Evolutionary conservation across 2,797 vertebrate genomes (phyloP).

Genomic region (Lycodopsis pacificus): DNA sequence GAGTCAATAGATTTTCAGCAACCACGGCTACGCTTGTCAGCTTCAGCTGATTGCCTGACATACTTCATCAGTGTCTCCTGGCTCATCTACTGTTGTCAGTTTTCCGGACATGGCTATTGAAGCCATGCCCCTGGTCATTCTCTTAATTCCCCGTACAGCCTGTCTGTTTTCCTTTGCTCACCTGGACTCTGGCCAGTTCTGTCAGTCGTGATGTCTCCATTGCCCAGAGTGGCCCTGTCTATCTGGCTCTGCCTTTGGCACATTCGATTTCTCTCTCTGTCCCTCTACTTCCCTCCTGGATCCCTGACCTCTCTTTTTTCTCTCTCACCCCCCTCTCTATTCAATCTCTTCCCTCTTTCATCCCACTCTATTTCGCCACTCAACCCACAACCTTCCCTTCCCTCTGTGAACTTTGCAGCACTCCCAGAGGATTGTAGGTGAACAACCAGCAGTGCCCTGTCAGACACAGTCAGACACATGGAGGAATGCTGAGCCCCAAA

Average conservation of each 20-base stretch:
- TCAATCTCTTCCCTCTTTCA: constrained; percentile 57
- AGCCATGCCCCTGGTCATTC: constrained; percentile 64
- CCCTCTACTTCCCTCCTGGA: constrained; percentile 34
- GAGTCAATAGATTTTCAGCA: constrained; percentile 70
- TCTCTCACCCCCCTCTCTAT: constrained; percentile 16
- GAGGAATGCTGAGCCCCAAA: constrained; percentile 19
- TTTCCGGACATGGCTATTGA: constrained; percentile 68
- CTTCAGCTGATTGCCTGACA: constrained; percentile 75
- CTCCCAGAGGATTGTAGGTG: constrained; percentile 47
- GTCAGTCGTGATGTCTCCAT: constrained; percentile 79
- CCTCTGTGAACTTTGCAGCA: constrained; percentile 53
- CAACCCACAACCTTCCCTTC: constrained; percentile 27
- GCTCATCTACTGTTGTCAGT: constrained; percentile 76
- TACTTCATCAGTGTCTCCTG: constrained; percentile 72
- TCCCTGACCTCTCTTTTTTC: constrained; percentile 53
- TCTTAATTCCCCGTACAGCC: constrained; percentile 69
- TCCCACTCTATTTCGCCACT: constrained; percentile 48
- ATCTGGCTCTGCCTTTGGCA: constrained; percentile 47
- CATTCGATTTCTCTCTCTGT: constrained; percentile 46
- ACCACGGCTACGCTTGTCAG: constrained; percentile 76
- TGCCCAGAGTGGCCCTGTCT: constrained; percentile 63
- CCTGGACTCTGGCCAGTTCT: constrained; percentile 73
- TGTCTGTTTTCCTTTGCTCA: constrained; percentile 40
- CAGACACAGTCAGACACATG: constrained; percentile 42
- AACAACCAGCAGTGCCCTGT: constrained; percentile 38